A percentile compares a stretch with the other conserved stretches of the same genome.
Evolutionary conservation across 2,113 vertebrate species (phyloP).

Genomic region (Gorsachius goisagi): DNA sequence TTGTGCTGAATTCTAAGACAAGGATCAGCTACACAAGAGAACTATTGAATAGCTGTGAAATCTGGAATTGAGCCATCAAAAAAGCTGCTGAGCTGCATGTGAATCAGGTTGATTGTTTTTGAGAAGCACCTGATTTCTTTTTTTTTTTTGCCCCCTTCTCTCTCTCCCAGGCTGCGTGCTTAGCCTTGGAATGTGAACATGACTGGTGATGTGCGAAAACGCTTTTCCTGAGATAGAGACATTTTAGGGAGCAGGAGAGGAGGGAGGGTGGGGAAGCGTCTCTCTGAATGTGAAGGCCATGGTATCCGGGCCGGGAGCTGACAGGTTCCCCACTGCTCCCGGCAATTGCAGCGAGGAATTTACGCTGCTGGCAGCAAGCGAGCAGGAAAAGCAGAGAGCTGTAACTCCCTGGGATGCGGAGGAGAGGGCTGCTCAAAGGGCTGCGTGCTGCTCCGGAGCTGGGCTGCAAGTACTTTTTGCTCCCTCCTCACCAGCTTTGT

Average conservation of each 20-base stretch:
- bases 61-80: slow-evolving; percentile 77
- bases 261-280: background rate
- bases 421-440: background rate
- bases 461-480: background rate
- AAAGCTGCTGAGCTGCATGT: slow-evolving; percentile 68
- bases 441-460: background rate
- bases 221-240: slow-evolving; percentile 34
- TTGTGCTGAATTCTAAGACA: slow-evolving; percentile 76
- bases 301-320: background rate
- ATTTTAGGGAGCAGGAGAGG: background rate
- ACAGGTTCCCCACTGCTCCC: slow-evolving; percentile 28
- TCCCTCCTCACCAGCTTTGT: background rate
- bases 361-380: background rate
- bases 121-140: slow-evolving; percentile 67
- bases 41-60: slow-evolving; percentile 77
- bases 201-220: slow-evolving; percentile 34
- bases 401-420: background rate
- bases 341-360: background rate
- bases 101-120: slow-evolving; percentile 69
- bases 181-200: slow-evolving; percentile 65
- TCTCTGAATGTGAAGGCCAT: background rate
- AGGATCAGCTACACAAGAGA: slow-evolving; percentile 75
- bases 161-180: slow-evolving; percentile 25
- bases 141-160: background rate
- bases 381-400: background rate